Base-by-base conservation (phyloP, 2,888 invertebrate genomes). In the Drosophila barbarae region DNA sequence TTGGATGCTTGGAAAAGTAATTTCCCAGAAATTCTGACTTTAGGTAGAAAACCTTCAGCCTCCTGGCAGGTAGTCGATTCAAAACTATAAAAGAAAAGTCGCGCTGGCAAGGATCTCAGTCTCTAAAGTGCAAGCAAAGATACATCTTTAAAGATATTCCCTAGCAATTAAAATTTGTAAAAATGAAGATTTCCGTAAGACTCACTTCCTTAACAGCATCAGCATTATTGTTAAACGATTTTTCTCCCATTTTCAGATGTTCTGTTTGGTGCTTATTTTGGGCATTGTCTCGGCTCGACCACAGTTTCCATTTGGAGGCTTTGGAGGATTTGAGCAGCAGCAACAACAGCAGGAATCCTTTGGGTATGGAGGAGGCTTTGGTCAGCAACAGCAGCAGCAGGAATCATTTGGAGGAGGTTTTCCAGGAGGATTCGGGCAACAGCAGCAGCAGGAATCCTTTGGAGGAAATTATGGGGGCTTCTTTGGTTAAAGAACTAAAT, bases 331-430 rank as follows among this genome's bases (percentile, higher is more conserved):
- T 9, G 26, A 15, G 8, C 34, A 21, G 12, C 34, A 10, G 50
- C 36, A 42, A 9, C 42, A 51, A 13, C 36, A 51, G 18, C 36
- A 35, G 15, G 50, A 26, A 10, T 26, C 15, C 4, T 30, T 18
- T 2, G 44, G 35, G 2, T 50, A 12, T 5, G 21, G 34, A 50
- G 50, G 50, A 12, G 26, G 23, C 34, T 35, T 18, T 23, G 50
- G 21, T 13, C 18, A 46, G 49, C 49, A 35, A n/a, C 49, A 47
- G 34, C 49, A 47, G 47, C 47, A 47, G 47, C 47, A 47, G 47
- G 21, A 34, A 47, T 10, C 9, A 2, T 49, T 49, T n/a, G 32
- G n/a, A 49, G 46, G 30, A 18, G 47, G 32, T 3, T 49, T 30
- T 13, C 15, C 15, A 6, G 44, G 44, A 44, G 44, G 44, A 44